These are phyloP conservation scores for Paguma larvata DNA, from an alignment of 2,797 vertebrate species.

Conservation along the genomic window DNA sequence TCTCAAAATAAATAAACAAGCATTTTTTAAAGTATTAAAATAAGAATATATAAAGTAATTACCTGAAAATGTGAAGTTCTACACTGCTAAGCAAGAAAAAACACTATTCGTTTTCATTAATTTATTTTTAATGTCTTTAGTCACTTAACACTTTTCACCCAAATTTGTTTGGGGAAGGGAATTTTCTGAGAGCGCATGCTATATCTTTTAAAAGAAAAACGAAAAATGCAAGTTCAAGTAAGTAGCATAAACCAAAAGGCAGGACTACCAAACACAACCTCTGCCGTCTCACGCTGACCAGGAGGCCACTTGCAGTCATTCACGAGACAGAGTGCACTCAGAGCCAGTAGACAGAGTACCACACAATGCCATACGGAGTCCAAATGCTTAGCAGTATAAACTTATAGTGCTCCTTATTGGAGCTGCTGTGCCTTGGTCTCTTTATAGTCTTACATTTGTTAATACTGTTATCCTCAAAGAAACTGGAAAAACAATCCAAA, in stretches of 20 bases:
- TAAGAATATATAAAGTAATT: slow-evolving; percentile 48
- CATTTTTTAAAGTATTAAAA: slow-evolving; percentile 51
- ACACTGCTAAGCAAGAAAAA: slow-evolving; percentile 69
- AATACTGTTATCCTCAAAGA: background rate
- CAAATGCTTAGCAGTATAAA: background rate
- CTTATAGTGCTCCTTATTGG: background rate
- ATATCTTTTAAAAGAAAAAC: slow-evolving; percentile 33
- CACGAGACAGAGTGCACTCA: background rate
- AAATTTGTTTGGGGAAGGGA: slow-evolving; percentile 71
- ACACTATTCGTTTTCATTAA: slow-evolving; percentile 31
- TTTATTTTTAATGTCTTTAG: slow-evolving; percentile 70
- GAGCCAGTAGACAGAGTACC: background rate
- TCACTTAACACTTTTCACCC: slow-evolving; percentile 64
- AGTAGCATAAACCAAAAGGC: background rate
- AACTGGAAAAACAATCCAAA: slow-evolving; percentile 35
- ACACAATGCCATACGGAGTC: rapidly evolving
- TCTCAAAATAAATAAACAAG: too few species aligned
- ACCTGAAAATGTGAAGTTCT: slow-evolving; percentile 62
- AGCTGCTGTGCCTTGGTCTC: background rate
- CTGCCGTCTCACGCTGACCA: too few species aligned
- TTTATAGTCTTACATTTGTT: background rate
- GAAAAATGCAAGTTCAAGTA: background rate
- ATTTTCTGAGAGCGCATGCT: slow-evolving; percentile 33
- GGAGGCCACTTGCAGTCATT: background rate
- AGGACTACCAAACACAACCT: background rate